phyloP scores from a whole-genome alignment of 2,888 invertebrate genomes.

The Metellina segmentata region DNA sequence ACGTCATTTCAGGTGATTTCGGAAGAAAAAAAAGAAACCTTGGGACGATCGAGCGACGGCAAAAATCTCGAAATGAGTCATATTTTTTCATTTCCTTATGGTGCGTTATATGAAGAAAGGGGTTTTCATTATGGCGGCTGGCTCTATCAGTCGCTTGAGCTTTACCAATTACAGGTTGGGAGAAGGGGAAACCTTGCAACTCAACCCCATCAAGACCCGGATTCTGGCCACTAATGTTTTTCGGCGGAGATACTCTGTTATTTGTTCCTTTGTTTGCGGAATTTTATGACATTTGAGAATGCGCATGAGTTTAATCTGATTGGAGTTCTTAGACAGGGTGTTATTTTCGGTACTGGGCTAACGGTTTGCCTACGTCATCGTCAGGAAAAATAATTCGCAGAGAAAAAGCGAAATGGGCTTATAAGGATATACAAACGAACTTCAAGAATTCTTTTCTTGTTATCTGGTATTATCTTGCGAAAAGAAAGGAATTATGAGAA shows the following conservation, averaged over 20 bases:
- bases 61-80: conserved; percentile 31
- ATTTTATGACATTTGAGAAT: background rate
- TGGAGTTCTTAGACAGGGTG: background rate
- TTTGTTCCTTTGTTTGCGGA: conserved; percentile 25
- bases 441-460: no score
- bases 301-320: background rate
- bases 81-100: conserved; percentile 1
- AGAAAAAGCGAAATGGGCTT: no score
- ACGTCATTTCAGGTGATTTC: conserved; percentile 3
- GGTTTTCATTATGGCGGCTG: background rate
- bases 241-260: conserved; percentile 1
- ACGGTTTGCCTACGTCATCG: no score
- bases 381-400: no score
- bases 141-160: conserved; percentile 13
- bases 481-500: no score
- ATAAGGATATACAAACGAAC: no score
- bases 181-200: background rate
- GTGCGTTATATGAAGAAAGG: background rate
- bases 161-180: conserved; percentile 46
- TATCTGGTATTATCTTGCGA: no score
- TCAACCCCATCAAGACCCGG: background rate
- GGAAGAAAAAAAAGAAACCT: conserved; percentile 2
- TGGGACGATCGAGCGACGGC: background rate
- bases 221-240: conserved; percentile 6
- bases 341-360: no score